Percentiles rank a stretch among this genome's conserved stretches.
phyloP scores from a whole-genome alignment of 2,113 vertebrate species.

The Zootoca vivipara region DNA sequence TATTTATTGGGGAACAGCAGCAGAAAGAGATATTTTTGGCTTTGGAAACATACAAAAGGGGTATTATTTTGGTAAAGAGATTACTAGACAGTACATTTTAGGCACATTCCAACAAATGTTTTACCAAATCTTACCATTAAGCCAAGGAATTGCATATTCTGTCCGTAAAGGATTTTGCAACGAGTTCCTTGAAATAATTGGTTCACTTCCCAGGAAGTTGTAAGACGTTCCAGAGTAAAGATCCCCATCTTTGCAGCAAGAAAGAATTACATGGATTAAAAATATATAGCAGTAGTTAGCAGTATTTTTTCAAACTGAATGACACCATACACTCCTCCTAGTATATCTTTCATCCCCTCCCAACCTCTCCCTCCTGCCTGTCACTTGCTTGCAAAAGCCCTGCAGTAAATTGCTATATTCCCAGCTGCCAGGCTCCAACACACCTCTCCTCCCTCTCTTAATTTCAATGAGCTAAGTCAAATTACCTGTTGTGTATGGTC shows the following conservation, averaged over 20 bases:
- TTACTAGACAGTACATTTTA: neutral
- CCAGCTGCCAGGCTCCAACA: neutral
- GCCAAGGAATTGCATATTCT: conserved; percentile 95
- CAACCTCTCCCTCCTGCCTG: neutral
- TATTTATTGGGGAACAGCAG: no score
- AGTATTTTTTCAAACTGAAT: neutral
- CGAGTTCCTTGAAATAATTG: conserved; percentile 91
- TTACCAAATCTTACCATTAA: conserved; percentile 87
- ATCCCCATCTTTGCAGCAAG: conserved; percentile 84
- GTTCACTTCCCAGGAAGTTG: conserved; percentile 96
- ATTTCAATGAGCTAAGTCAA: neutral
- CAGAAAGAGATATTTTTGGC: neutral
- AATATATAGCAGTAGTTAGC: neutral
- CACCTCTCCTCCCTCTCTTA: neutral
- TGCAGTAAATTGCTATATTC: neutral
- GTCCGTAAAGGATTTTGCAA: conserved; percentile 89
- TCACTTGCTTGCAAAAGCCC: neutral
- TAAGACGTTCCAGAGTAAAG: conserved; percentile 94
- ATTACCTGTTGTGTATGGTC: neutral
- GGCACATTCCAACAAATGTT: neutral
- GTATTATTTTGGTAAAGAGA: neutral
- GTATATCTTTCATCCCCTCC: neutral
- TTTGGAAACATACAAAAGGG: neutral
- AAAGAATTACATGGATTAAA: neutral
- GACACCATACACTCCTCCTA: neutral